Conservation (phyloP, 2,113 vertebrate species). For the Spheniscus mendiculus region DNA sequence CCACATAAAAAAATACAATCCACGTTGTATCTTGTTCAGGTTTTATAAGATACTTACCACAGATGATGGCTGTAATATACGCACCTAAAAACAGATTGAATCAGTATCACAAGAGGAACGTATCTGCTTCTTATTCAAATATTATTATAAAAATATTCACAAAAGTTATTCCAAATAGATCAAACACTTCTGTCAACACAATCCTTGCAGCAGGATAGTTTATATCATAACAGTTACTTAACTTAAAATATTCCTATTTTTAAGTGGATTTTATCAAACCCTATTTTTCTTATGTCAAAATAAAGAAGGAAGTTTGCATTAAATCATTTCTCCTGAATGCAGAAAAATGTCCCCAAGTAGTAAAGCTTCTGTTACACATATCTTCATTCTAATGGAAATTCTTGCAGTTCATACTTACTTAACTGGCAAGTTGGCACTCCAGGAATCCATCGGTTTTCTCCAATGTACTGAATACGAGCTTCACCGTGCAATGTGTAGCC, state of each 20-base stretch:
- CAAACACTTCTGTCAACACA: not conserved
- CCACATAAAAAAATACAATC: not conserved
- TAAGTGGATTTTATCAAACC: not conserved
- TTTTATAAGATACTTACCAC: conserved; percentile 25
- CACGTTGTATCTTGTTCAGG: accelerated
- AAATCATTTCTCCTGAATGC: not conserved
- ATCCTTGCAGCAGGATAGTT: not conserved
- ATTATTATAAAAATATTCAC: not conserved
- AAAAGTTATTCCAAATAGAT: not conserved
- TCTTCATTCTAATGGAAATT: not conserved
- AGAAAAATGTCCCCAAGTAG: not conserved
- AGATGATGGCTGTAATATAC: not conserved
- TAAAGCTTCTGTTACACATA: accelerated
- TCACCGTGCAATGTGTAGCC: not conserved
- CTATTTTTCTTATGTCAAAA: not conserved
- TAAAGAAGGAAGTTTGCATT: not conserved
- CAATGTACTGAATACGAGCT: not conserved
- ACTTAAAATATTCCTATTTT: not conserved
- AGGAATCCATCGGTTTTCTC: not conserved
- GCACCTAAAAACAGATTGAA: conserved; percentile 29
- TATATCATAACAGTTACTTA: not conserved
- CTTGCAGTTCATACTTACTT: conserved; percentile 4
- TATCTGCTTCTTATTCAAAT: not conserved
- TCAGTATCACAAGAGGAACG: not conserved
- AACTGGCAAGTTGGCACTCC: conserved; percentile 40